Base-by-base conservation (phyloP, 2,888 invertebrate species). In the Philhelius pedissequus region DNA sequence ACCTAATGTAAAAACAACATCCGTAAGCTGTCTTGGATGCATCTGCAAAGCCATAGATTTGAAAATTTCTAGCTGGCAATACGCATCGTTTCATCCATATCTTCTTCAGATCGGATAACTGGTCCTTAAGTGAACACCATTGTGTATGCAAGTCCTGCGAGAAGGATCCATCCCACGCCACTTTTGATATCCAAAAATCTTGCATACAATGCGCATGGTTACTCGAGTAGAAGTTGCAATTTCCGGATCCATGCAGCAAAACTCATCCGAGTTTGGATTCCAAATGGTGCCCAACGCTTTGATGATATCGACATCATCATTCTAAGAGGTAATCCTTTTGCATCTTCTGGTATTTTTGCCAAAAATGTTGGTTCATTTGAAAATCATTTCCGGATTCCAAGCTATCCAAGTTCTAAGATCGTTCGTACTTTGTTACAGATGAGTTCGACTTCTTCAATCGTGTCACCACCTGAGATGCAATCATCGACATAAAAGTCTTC, bases 101-200 rank as follows among this genome's bases (percentile, higher is more conserved):
- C 5, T 22, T 22, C 5, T 48, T 22, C 0, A 48, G 18, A 22
- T 48, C 48, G 9, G 48, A 4, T 3, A 45, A 11, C 22, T 22
- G 20, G 45, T 22, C 32, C 11, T 43, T 48, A 64, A 48, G 35
- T 2, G 7, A 18, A 20, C 7, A 13, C 64, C 48, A 64, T 48
- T 66, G 64, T 2, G 35, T 48, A 30, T 66, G 32, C 6, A 48
- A 13, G 9, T 20, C 30, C 13, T 66, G 45, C 4, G 64, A 48
- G 20, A 66, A 27, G 0, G 64, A 48, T 7, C 50, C 64, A 35
- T 52, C 62, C 79, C 82, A 84, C 1, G 76, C 35, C 5, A 84
- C 35, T 20, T 81, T 86, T 9, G 76, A 35, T 7, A 62, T 66
- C 58, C 52, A 52, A 8, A 52, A 15, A 52, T 52, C 52, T 8